Evolutionary conservation across 2,113 vertebrate species (phyloP).

Genomic region (Dromas ardeola): DNA sequence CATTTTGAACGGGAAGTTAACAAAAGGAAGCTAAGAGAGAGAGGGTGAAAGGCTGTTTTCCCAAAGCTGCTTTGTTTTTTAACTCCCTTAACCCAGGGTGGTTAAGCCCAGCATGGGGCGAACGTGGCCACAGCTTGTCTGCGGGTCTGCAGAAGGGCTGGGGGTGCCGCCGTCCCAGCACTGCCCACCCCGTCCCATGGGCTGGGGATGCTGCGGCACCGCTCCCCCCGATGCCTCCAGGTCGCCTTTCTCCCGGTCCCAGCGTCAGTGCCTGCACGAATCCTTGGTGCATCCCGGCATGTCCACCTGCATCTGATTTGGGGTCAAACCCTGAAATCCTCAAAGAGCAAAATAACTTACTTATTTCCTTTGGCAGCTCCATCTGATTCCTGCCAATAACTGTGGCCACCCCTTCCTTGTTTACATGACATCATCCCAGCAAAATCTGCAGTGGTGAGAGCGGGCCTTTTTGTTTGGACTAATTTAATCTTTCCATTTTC

Average conservation of each 20-base stretch:
- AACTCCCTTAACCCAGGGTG: not conserved
- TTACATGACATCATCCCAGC: not conserved
- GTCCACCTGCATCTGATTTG: not conserved
- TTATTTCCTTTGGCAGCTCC: not conserved
- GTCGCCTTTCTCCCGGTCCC: not conserved
- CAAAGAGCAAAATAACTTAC: not conserved
- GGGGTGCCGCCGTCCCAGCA: not conserved
- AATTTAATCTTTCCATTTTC: not conserved
- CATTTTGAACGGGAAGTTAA: not conserved
- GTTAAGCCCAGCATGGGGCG: not conserved
- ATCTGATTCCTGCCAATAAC: not conserved
- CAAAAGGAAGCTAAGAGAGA: not conserved
- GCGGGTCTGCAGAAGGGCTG: not conserved
- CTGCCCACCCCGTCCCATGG: not conserved
- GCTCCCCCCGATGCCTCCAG: rapidly evolving
- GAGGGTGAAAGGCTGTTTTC: not conserved
- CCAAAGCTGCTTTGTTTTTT: not conserved
- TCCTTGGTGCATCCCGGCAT: rapidly evolving
- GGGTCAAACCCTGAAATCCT: not conserved
- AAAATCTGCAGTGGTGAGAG: rapidly evolving
- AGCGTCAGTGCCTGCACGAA: not conserved
- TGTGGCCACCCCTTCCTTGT: not conserved
- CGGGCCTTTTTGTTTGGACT: not conserved
- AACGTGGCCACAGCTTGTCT: not conserved
- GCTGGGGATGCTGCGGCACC: not conserved